Evolutionary conservation across 2,113 vertebrate species (phyloP).

Genomic region (Argyrosomus japonicus): DNA sequence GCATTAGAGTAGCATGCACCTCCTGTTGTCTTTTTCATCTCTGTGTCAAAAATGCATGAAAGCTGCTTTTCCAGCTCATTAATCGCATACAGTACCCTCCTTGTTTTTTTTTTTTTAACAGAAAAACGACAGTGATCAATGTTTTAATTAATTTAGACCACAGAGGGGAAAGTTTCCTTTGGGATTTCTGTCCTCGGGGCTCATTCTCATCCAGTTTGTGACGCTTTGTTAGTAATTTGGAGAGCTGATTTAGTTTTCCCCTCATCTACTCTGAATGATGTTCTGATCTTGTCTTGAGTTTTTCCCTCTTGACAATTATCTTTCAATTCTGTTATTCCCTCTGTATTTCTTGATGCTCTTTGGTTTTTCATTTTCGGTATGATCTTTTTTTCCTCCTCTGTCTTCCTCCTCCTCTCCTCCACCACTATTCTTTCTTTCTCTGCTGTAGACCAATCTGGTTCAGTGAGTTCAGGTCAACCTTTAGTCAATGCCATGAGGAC

Average conservation of each 20-base stretch:
- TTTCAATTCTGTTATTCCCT: neutral
- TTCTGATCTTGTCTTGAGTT: slow-evolving; percentile 37
- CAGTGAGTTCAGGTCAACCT: slow-evolving; percentile 89
- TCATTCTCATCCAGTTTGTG: slow-evolving; percentile 38
- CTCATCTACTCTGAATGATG: slow-evolving; percentile 35
- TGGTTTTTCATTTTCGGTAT: neutral
- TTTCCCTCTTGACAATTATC: neutral
- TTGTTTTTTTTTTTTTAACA: slow-evolving; percentile 39
- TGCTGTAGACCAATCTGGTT: slow-evolving; percentile 91
- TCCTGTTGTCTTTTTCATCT: slow-evolving; percentile 4
- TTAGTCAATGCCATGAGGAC: slow-evolving; percentile 90
- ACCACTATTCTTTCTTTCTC: slow-evolving; percentile 39
- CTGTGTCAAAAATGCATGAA: slow-evolving; percentile 3
- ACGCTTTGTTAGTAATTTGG: slow-evolving; percentile 18
- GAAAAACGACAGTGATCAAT: slow-evolving; percentile 53
- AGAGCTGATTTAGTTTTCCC: slow-evolving; percentile 27
- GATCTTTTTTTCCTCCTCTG: neutral
- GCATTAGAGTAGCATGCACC: neutral
- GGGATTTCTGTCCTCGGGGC: slow-evolving; percentile 36
- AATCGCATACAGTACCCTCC: slow-evolving; percentile 34
- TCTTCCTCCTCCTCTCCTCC: neutral
- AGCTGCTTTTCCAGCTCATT: slow-evolving; percentile 36
- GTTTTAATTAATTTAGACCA: slow-evolving; percentile 66
- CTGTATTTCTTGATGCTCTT: neutral
- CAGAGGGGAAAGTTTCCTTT: slow-evolving; percentile 29